Conservation (phyloP, 37 sponge, comb jelly and placozoan species). For the Oopsacas minuta region DNA sequence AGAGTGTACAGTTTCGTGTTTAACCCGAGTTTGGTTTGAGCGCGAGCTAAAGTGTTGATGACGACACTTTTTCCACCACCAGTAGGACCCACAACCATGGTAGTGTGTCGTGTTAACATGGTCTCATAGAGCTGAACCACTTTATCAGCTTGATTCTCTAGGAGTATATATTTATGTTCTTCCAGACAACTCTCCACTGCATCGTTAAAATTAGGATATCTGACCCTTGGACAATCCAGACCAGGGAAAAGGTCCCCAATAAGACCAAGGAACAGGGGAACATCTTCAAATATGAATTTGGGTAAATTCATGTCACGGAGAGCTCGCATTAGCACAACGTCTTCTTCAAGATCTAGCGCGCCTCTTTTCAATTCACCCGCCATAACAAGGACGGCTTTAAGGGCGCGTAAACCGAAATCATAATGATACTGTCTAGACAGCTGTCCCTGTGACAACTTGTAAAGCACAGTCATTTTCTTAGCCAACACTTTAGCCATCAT, state of each 20-base stretch:
- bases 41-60: conserved; percentile 79
- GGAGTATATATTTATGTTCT: conserved; percentile 62
- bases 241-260: conserved; percentile 98
- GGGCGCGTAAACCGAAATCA: conserved; percentile 96
- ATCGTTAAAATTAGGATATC: conserved; percentile 98
- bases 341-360: conserved; percentile 85
- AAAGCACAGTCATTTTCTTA: conserved; percentile 99
- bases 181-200: conserved; percentile 76
- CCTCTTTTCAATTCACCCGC: conserved; percentile 99
- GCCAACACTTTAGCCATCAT: conserved; percentile 91
- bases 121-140: conserved; percentile 99
- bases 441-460: conserved; percentile 90
- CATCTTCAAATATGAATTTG: conserved; percentile 99
- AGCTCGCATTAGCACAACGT: conserved; percentile 96
- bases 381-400: conserved; percentile 99
- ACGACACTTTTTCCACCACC: conserved; percentile 98
- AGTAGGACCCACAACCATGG: conserved; percentile 96
- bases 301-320: conserved; percentile 99
- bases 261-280: conserved; percentile 92
- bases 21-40: conserved; percentile 88
- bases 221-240: conserved; percentile 93
- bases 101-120: conserved; percentile 96
- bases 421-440: conserved; percentile 94
- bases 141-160: conserved; percentile 70
- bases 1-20: conserved; percentile 74